Evolutionary conservation across 2,113 vertebrate genomes (phyloP).

Genomic region (Rhipidura dahli): DNA sequence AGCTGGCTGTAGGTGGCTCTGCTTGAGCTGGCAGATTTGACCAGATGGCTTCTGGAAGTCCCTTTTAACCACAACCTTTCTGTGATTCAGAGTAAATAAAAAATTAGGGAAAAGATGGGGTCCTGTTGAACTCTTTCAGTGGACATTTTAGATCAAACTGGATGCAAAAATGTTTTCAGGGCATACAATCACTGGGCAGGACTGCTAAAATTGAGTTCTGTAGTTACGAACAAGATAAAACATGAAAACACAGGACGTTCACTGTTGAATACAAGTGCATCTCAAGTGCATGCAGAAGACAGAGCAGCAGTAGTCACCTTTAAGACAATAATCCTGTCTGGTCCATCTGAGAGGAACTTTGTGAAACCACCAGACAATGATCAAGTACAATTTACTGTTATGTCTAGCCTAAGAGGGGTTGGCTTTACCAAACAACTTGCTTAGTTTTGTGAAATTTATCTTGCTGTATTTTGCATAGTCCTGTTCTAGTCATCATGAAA

Average conservation of each 20-base stretch:
- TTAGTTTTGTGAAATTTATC: not conserved
- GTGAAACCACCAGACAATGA: not conserved
- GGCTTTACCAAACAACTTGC: not conserved
- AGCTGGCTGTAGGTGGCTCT: not conserved
- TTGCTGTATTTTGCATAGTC: not conserved
- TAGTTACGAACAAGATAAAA: not conserved
- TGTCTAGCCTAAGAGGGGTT: not conserved
- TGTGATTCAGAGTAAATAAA: not conserved
- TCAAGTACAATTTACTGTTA: not conserved
- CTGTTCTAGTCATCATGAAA: not conserved
- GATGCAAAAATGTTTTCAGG: not conserved
- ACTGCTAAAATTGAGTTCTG: not conserved
- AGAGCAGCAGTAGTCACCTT: not conserved
- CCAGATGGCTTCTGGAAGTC: not conserved
- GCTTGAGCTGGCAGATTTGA: not conserved
- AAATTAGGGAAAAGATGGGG: not conserved
- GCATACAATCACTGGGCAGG: not conserved
- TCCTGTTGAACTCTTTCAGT: not conserved
- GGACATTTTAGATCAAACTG: not conserved
- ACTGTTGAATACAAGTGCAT: not conserved
- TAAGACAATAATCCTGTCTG: not conserved
- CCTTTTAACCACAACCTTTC: not conserved
- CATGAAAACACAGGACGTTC: not conserved
- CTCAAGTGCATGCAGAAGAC: not conserved
- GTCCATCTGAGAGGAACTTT: not conserved